Evolutionary conservation across 2,888 invertebrate species (phyloP), one percentile per base, ranked within the genome.

Genomic region (Lepeophtheirus nordmannii): DNA sequence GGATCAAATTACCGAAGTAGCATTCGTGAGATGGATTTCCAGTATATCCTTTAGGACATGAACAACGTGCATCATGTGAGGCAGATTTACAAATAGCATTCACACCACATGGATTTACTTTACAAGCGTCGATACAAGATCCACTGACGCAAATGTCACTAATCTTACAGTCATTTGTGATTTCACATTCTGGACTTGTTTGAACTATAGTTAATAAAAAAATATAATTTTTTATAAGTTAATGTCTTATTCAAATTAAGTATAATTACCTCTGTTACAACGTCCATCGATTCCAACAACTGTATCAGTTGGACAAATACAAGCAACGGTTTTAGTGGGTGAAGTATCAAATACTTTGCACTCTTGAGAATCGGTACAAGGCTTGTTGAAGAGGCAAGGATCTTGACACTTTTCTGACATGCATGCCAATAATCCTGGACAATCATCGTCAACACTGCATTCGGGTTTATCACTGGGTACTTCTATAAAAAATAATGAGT

Each of bases 381-480:
- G 63, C 5, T 56, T 63, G 56, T 56, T 63, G 20, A 53, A 20
- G 14, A 82, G 80, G 76, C 90, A 91, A 23, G 90, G 90, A 76
- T 89, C 87, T 68, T 84, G 81, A 73, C 91, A 91, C 70, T 83
- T 82, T 22, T 84, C 82, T 73, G 83, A 82, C 72, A 89, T 68
- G 78, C 89, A 89, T 74, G 86, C 85, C 79, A 87, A 85, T 71
- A 81, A 83, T 74, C 85, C 84, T 78, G 85, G 84, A 79, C 89
- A 89, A 78, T 89, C 86, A 74, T 83, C 83, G 69, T 75, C 84
- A 83, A 80, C 72, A 80, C 82, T 64, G 75, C 89, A 89, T 75
- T 89, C 89, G 1, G 63, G 23, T 11, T 63, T 53, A 22, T 56
- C 63, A 20, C 30, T 53, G 8, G 53, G n/a, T 14, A 63, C n/a